A percentile compares a stretch with the other conserved stretches of the same genome.
These are phyloP conservation scores for Noctua pronuba DNA, from an alignment of 2,888 invertebrate genomes.

Conservation along the genomic window DNA sequence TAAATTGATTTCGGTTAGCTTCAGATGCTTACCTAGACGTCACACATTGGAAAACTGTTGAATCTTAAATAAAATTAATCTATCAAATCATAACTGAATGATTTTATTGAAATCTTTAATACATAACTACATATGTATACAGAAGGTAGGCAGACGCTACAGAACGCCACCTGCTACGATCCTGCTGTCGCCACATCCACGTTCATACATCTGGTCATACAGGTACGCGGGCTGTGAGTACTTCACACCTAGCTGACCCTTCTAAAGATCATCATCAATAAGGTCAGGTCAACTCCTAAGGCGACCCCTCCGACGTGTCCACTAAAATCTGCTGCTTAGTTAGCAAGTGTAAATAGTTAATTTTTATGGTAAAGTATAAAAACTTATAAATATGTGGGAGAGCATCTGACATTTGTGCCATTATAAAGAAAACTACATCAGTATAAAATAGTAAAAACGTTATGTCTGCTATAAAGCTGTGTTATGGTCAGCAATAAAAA, in stretches of 20 bases:
- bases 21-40: too few species aligned
- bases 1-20: too few species aligned
- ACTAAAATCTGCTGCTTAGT: not conserved
- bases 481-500: conserved; percentile 44
- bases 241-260: not conserved
- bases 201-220: not conserved
- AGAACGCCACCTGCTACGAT: not conserved
- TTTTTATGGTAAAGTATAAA: conserved; percentile 15
- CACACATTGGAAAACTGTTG: too few species aligned
- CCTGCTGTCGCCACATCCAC: not conserved
- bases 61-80: too few species aligned
- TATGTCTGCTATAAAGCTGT: conserved; percentile 39
- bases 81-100: too few species aligned
- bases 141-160: too few species aligned
- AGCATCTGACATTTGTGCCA: conserved; percentile 24
- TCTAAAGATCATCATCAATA: not conserved
- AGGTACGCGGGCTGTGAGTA: not conserved
- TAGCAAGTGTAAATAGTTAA: not conserved
- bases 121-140: too few species aligned
- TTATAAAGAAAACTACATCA: conserved; percentile 25
- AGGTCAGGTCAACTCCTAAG: not conserved
- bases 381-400: not conserved
- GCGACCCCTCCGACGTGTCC: not conserved
- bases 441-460: conserved; percentile 43
- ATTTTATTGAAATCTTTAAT: too few species aligned